Conservation (phyloP, 2,797 vertebrate genomes). For the Silurus lanzhouensis region DNA sequence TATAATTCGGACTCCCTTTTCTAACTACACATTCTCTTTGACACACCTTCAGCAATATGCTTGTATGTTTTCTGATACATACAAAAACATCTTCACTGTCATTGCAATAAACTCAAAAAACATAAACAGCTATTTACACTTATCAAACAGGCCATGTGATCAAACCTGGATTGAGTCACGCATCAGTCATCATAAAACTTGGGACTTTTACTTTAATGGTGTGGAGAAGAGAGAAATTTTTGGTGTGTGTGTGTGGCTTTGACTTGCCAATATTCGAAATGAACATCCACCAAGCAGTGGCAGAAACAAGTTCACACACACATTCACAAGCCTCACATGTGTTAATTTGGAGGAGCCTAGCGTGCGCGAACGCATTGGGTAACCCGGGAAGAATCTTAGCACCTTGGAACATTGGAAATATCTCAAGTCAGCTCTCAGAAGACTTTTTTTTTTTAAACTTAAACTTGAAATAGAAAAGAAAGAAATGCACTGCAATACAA, state of each 20-base stretch:
- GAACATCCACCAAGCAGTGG: slow-evolving; percentile 22
- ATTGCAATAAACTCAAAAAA: background rate
- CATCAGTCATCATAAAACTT: background rate
- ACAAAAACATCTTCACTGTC: background rate
- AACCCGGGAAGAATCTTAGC: slow-evolving; percentile 23
- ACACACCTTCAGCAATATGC: background rate
- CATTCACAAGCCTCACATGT: slow-evolving; percentile 28
- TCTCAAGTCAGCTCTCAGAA: background rate
- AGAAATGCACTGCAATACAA: background rate
- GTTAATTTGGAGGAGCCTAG: slow-evolving; percentile 39
- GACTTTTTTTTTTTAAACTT: background rate
- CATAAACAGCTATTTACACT: background rate
- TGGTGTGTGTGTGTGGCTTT: background rate
- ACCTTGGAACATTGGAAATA: slow-evolving; percentile 25
- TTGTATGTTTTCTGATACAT: background rate
- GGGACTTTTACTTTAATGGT: background rate
- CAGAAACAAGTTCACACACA: slow-evolving; percentile 36
- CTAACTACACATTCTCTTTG: background rate
- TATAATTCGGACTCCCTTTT: background rate
- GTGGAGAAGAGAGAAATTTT: background rate
- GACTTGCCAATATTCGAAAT: slow-evolving; percentile 11
- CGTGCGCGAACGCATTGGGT: background rate
- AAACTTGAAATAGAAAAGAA: background rate
- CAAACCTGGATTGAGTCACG: background rate
- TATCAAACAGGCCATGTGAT: background rate